Evolutionary conservation across 2,888 invertebrate genomes (phyloP), one percentile per base, ranked within the genome.

Genomic region (Drosophila paucipuncta): DNA sequence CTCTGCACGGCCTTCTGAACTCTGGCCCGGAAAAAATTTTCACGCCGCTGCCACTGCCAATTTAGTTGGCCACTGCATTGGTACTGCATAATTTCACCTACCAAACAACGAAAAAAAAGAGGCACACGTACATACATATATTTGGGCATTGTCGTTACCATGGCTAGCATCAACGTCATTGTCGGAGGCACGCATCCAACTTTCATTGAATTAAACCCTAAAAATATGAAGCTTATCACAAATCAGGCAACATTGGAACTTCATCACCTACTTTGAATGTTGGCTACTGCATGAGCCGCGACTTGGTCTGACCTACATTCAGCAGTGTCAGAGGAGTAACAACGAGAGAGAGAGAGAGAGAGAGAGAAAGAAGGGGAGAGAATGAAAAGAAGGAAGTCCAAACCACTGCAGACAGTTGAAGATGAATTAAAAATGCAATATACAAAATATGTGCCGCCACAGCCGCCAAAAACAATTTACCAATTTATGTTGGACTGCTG

Each of bases 211-310:
- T 86, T 86, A 86, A 86, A 86, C 85, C 85, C 85, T 90, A 90
- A 91, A 88, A 88, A 88, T 91, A 88, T 90, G 90, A 90, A 86
- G 87, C 91, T 90, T 88, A 91, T 91, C 91, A 90, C 91, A 90
- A 90, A 90, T 89, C 86, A 90, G 87, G 89, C 84, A 90, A 80
- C 90, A 82, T 70, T 75, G 80, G 90, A 79, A 91, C 91, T 90
- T 90, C 90, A 91, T 90, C 90, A 91, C 90, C 91, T 90, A 90
- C 91, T 91, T 91, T 91, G 90, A 83, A 90, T 91, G 91, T 85
- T 78, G 89, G 91, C 88, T 90, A 91, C 88, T 78, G 83, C 91
- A 89, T 82, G 78, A 82, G 68, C 73, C 68, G 77, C 74, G 70
- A 71, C 83, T 66, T 65, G 82, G 49, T 78, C 78, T 85, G 85